A percentile compares a stretch with the other conserved stretches of the same genome.
Evolutionary conservation across 1,140 invertebrate species (phyloP).

Genomic region (Hestina assimilis): DNA sequence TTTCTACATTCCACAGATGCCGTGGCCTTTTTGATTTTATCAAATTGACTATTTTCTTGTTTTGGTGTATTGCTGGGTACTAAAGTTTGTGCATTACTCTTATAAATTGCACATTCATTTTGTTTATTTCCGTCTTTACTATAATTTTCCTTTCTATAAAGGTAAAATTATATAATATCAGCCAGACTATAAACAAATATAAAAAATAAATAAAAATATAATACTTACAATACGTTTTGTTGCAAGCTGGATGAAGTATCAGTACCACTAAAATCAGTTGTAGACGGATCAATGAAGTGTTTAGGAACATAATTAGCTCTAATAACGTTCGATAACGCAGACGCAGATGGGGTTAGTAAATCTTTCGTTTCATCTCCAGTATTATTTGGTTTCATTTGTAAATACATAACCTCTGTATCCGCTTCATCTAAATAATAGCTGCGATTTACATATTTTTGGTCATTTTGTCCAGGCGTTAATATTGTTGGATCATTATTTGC

Average conservation of each 20-base stretch:
- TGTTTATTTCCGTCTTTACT: conserved; percentile 9
- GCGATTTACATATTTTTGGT: conserved; percentile 43
- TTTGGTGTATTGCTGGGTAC: conserved; percentile 38
- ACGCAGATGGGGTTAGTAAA: conserved; percentile 32
- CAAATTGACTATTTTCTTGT: conserved; percentile 7
- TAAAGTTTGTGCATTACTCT: conserved; percentile 18
- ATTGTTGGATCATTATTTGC: background rate
- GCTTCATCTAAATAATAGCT: conserved; percentile 53
- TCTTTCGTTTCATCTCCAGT: conserved; percentile 21
- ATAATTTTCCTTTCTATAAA: conserved; percentile 8
- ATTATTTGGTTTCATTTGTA: conserved; percentile 36
- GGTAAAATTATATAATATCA: background rate
- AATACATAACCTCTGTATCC: conserved; percentile 50
- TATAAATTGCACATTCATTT: conserved; percentile 1
- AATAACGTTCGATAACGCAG: conserved; percentile 36
- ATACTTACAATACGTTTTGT: conserved; percentile 18
- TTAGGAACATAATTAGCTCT: conserved; percentile 25
- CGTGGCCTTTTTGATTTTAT: conserved; percentile 24
- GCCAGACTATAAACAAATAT: background rate
- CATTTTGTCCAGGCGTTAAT: conserved; percentile 25
- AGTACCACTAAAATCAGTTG: conserved; percentile 25
- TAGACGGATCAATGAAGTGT: conserved; percentile 21
- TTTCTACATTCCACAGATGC: conserved; percentile 49
- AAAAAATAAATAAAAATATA: background rate
- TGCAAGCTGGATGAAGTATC: conserved; percentile 20